Conservation (phyloP, 2,113 vertebrate genomes). For the Aplodontia rufa region DNA sequence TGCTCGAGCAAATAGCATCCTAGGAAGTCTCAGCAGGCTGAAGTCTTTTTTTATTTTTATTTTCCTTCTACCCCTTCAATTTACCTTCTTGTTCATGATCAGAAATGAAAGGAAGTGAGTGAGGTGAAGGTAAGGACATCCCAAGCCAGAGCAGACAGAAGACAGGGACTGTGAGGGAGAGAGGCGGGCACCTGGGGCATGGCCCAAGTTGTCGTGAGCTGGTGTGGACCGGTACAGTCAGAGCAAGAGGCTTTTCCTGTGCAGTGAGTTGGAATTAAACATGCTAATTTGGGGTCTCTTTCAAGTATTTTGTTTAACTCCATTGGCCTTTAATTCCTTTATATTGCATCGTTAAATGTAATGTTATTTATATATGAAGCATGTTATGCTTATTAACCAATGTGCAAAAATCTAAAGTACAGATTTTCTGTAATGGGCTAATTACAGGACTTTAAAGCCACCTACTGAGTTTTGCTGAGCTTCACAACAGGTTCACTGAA, state of each 20-base stretch:
- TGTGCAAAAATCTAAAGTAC: constrained; percentile 89
- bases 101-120: constrained; percentile 62
- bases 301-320: constrained; percentile 90
- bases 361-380: constrained; percentile 89
- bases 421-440: constrained; percentile 93
- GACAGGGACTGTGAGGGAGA: constrained; percentile 49
- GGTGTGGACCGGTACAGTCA: constrained; percentile 89
- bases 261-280: constrained; percentile 96
- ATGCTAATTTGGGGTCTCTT: constrained; percentile 93
- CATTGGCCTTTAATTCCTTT: constrained; percentile 89
- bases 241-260: constrained; percentile 91
- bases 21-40: constrained; percentile 66
- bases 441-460: constrained; percentile 93
- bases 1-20: constrained; percentile 64
- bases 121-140: constrained; percentile 69
- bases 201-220: constrained; percentile 15
- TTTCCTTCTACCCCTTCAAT: not conserved
- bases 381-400: constrained; percentile 90
- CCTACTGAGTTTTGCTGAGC: constrained; percentile 91
- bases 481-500: constrained; percentile 93
- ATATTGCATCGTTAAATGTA: constrained; percentile 86
- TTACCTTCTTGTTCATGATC: not conserved
- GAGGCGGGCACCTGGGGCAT: constrained; percentile 61
- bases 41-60: not conserved
- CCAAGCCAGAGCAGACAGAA: constrained; percentile 63